phyloP scores from a whole-genome alignment of 53 echinoderm and acorn worm species.

The Echinarachnius parma region DNA sequence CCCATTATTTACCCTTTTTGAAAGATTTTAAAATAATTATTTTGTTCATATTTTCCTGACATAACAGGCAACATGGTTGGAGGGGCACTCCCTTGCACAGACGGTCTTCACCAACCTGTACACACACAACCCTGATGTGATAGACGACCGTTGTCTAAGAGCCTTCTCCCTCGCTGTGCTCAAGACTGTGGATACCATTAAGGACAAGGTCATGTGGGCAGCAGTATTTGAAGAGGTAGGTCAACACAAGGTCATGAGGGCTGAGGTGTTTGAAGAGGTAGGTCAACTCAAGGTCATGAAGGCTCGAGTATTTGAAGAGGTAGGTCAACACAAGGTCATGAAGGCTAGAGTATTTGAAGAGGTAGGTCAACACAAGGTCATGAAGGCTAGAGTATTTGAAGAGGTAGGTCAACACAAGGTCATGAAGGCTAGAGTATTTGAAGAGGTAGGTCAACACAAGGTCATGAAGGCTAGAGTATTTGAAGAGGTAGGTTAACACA shows the following conservation, averaged over 20 bases:
- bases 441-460: conserved; percentile 26
- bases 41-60: no score
- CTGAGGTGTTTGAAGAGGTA: not conserved
- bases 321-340: conserved; percentile 11
- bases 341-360: not conserved
- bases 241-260: not conserved
- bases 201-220: conserved; percentile 91
- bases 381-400: conserved; percentile 91
- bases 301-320: conserved; percentile 97
- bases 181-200: conserved; percentile 88
- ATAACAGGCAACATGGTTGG: conserved; percentile 96
- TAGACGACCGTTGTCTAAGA: conserved; percentile 78
- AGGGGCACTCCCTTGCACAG: conserved; percentile 96
- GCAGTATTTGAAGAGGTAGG: conserved; percentile 96
- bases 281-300: conserved; percentile 68
- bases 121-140: conserved; percentile 83
- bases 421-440: not conserved
- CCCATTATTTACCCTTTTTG: no score
- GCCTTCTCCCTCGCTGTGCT: conserved; percentile 79
- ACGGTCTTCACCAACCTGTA: conserved; percentile 98
- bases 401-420: conserved; percentile 57
- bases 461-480: conserved; percentile 87
- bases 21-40: no score
- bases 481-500: conserved; percentile 76
- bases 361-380: conserved; percentile 53